Evolutionary conservation across 2,797 vertebrate species (phyloP).

Genomic region (Phataginus tetradactyla): DNA sequence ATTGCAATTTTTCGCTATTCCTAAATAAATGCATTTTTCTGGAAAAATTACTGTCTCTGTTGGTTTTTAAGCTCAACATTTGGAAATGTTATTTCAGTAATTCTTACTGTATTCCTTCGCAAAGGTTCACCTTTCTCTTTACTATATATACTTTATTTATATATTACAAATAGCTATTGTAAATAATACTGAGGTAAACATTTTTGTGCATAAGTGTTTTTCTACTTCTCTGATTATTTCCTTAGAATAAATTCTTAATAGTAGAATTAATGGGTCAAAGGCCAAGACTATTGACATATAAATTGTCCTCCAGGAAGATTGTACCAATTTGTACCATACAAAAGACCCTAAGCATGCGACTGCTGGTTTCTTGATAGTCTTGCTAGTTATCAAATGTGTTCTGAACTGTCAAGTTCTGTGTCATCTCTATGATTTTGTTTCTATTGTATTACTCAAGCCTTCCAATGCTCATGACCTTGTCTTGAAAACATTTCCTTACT

Average conservation of each 20-base stretch:
- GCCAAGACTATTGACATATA: neutral
- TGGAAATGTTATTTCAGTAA: neutral
- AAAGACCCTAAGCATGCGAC: neutral
- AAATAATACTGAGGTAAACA: slow-evolving; percentile 9
- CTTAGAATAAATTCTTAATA: neutral
- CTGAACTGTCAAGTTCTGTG: neutral
- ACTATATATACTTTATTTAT: neutral
- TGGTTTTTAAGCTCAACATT: neutral
- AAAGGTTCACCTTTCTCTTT: neutral
- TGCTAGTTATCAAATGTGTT: neutral
- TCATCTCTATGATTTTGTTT: neutral
- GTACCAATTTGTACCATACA: neutral
- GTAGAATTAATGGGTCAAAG: neutral
- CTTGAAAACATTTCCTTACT: neutral
- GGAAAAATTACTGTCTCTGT: no score
- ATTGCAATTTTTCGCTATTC: no score
- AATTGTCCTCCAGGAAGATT: neutral
- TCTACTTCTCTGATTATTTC: neutral
- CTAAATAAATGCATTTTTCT: no score
- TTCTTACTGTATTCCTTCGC: neutral
- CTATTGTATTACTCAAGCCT: neutral
- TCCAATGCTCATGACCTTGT: neutral
- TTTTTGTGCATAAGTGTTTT: neutral
- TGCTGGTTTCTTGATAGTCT: neutral
- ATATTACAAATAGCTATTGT: neutral